Base-by-base conservation (phyloP, 2,888 invertebrate genomes). In the Torymus auratus region DNA sequence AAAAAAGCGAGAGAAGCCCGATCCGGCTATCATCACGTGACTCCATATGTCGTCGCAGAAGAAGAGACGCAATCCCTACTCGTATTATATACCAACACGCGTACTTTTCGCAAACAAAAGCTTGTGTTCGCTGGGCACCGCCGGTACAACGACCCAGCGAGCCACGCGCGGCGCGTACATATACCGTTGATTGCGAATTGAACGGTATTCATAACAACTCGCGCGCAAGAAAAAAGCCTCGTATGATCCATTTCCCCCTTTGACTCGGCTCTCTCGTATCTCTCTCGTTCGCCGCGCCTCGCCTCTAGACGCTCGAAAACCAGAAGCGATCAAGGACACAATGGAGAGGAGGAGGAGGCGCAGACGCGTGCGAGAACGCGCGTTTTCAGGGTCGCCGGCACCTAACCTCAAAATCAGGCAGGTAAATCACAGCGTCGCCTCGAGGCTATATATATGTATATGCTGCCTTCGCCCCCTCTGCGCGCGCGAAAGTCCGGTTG, bases 381-480 rank as follows among this genome's bases (percentile, higher is more conserved):
- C 15, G 7, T n/a, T 83, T 84, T 85, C 87, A 88, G 85, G 87
- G 87, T 82, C 86, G 84, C 68, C 50, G 50, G 80, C 84, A 84
- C 84, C 84, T 84, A 85, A 84, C 85, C 86, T 85, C 85, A 86
- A 86, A 86, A 86, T 85, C 84, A 82, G 83, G 78, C 86, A 83
- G 87, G 87, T 88, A 88, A 88, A 88, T 88, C 88, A 87, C 87
- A 55, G 13, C 52, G n/a, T 14, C 61, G 67, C 56, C 69, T 55
- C 52, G 71, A 65, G 68, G 20, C 58, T 56, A 65, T 56, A 68
- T 60, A 55, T 76, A 65, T 7, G 20, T 50, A 50, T 11, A 11
- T 55, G 41, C 28, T 12, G 23, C 41, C 41, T 41, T 41, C 41
- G 41, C 41, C 41, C 41, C 41, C 41, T 41, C 41, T 41, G 41